Percentiles rank a stretch among this genome's conserved stretches.
phyloP scores from a whole-genome alignment of 2,888 invertebrate species.

The Falcaria lacertinaria region DNA sequence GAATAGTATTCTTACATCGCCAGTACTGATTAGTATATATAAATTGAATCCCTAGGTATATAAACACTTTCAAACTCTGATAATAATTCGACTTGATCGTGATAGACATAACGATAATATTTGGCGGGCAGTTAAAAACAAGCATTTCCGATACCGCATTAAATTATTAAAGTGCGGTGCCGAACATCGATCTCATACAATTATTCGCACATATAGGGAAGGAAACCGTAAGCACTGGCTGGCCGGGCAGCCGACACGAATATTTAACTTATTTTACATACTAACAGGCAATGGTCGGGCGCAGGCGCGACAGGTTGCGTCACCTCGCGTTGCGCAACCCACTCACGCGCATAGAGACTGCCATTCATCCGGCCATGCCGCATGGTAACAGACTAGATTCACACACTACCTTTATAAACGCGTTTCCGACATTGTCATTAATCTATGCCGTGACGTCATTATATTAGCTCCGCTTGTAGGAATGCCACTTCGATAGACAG shows the following conservation, averaged over 20 bases:
- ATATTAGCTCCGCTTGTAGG: slow-evolving; percentile 20
- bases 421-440: slow-evolving; percentile 34
- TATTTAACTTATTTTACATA: slow-evolving; percentile 71
- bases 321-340: slow-evolving; percentile 56
- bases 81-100: too few species aligned
- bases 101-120: too few species aligned
- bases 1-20: too few species aligned
- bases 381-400: slow-evolving; percentile 53
- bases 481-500: slow-evolving; percentile 18
- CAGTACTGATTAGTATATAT: too few species aligned
- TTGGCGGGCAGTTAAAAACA: too few species aligned
- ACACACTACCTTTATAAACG: slow-evolving; percentile 29
- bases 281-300: slow-evolving; percentile 62
- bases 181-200: slow-evolving; percentile 18
- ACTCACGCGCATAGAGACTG: slow-evolving; percentile 62
- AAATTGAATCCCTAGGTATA: too few species aligned
- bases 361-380: slow-evolving; percentile 65
- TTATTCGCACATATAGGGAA: slow-evolving; percentile 28
- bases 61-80: too few species aligned
- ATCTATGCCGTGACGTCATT: slow-evolving; percentile 21
- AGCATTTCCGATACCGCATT: not conserved
- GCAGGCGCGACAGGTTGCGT: slow-evolving; percentile 62
- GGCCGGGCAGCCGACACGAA: slow-evolving; percentile 46
- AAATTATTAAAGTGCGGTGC: not conserved
- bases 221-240: slow-evolving; percentile 52